Evolutionary conservation across 2,797 vertebrate species (phyloP), one percentile per base, ranked within the genome.

Genomic region (Aplochiton taeniatus): DNA sequence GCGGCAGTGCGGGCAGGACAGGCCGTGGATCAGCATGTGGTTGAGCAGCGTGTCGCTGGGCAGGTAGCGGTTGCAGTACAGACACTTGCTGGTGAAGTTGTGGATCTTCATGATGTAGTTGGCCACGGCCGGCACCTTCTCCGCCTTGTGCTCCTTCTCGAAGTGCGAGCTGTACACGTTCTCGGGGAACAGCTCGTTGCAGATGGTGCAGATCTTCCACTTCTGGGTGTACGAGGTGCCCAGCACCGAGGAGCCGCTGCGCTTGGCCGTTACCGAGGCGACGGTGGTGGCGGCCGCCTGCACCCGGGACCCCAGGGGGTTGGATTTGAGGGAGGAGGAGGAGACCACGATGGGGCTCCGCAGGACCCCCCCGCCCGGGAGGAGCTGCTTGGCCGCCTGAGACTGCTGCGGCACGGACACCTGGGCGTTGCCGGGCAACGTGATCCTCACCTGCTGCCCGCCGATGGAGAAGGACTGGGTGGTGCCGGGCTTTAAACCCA

Each of bases 71-170:
- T 99, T 99, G 89, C 97, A 98, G 89, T 99, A 99, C 70, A 99
- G 93, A 92, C 97, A 99, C 92, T 98, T 98, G 91, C 96, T 98
- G 87, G 97, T 98, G 83, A 99, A 99, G 89, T 98, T 99, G 89
- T 98, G 96, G 88, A 99, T 99, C 89, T 99, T 98, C 98, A 98
- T 98, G 73, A 99, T 99, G 87, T 99, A 98, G 86, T 98, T 98
- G 79, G 97, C 97, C 61, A 98, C 96, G 0, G 97, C 97, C 0
- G 96, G 96, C 52, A 99, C 96, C 90, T 99, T 99, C 88, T 99
- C 96, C 0, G 98, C 97, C 86, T 99, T 98, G 89, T 99, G 97
- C 86, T 98, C 97, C 70, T 98, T 99, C 86, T 98, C 97, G 66
- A 98, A 99, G 85, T 99, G 98, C 70, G 95, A 92, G 17, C 96